Base-by-base conservation (phyloP, 2,797 vertebrate species). In the Coilia nasus region DNA sequence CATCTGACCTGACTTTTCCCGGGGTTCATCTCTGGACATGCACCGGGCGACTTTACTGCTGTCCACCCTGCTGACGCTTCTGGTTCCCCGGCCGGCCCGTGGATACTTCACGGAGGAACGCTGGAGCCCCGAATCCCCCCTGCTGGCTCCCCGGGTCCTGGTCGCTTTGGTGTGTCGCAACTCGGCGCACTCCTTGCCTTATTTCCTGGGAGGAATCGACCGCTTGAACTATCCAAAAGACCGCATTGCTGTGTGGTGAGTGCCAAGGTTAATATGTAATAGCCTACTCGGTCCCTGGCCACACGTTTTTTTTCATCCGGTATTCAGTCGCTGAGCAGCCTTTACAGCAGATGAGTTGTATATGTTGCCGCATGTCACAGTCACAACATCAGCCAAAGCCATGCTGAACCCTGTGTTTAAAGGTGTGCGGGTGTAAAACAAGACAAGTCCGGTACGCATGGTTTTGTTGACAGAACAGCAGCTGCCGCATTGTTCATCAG, bases 61-160 rank as follows among this genome's bases (percentile, higher is more conserved):
- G 80, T 75, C 86, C 28, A 85, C 89, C 90, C 92, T 93, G 87
- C 91, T 92, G 35, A 89, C 86, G 84, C 88, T 92, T 59, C 90
- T 94, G 81, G 86, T 91, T 82, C 84, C 88, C 92, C 92, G 88
- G 2, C 90, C 85, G 87, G 91, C 87, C 64, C 82, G 88, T 85
- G 94, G 85, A 21, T 95, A 93, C 85, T 93, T 96, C 87, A 90
- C 94, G 2, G 95, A 96, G 93, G 95, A 96, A 88, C 94, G 95
- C 56, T 96, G 93, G 93, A 93, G 88, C 89, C 94, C 94, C 0
- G 95, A 96, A 83, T 95, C 95, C 10, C 90, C 93, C n/a, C 87
- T 94, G 82, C 91, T 90, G 87, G 90, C 92, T n/a, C 95, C 94
- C 14, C 93, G 94, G 11, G 94, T 96, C 28, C 85, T 94, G 6